Conservation (phyloP, 2,113 vertebrate genomes). For the Athene noctua region DNA sequence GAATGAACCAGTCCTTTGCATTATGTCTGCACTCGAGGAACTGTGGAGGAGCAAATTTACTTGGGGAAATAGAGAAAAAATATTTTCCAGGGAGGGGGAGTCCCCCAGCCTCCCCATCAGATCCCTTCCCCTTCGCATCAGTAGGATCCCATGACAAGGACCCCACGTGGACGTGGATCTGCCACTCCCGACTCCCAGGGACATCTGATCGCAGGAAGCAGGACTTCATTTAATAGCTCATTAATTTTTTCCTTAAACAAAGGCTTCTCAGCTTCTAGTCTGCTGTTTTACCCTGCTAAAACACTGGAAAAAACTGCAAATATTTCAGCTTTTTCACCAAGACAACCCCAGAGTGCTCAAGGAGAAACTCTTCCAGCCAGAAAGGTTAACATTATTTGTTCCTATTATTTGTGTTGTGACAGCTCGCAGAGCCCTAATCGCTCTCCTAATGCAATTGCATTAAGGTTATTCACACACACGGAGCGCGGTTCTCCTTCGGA, state of each 20-base stretch:
- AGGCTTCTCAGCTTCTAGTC: background rate
- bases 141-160: background rate
- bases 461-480: constrained; percentile 40
- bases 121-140: background rate
- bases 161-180: background rate
- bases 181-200: background rate
- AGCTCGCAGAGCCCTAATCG: constrained; percentile 54
- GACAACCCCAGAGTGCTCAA: background rate
- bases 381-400: constrained; percentile 65
- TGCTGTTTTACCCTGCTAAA: background rate
- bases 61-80: background rate
- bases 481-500: background rate
- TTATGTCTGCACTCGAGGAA: background rate
- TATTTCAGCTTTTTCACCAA: constrained; percentile 38
- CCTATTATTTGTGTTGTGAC: constrained; percentile 63
- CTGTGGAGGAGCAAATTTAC: background rate
- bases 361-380: constrained; percentile 41
- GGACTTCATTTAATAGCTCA: constrained; percentile 48
- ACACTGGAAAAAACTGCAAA: background rate
- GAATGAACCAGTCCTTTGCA: background rate
- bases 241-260: constrained; percentile 56
- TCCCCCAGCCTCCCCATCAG: background rate
- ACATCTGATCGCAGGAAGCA: background rate
- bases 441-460: constrained; percentile 52
- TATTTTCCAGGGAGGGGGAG: background rate